Conservation (phyloP, 2,113 vertebrate species). For the Oncorhynchus nerka region DNA sequence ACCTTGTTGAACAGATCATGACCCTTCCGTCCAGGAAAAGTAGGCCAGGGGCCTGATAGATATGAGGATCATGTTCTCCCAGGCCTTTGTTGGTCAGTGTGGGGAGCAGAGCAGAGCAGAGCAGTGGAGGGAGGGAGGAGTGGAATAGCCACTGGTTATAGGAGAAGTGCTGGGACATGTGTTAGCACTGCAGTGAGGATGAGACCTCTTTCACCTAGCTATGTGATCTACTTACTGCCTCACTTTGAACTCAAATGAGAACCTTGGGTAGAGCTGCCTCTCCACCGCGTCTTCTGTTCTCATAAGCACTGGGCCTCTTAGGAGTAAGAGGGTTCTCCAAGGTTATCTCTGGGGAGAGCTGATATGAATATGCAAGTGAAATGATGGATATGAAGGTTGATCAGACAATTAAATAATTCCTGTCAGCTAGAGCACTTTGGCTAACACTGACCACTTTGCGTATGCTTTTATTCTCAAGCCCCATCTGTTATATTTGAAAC, state of each 20-base stretch:
- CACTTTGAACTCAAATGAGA: constrained; percentile 13
- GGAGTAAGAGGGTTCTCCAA: not conserved
- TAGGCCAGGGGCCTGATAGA: constrained; percentile 32
- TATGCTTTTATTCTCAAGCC: not conserved
- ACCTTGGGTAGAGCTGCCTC: not conserved
- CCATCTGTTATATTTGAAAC: not conserved
- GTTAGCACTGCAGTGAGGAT: not conserved
- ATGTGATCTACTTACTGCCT: not conserved
- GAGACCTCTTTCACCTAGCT: not conserved
- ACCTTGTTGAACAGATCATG: too few species aligned
- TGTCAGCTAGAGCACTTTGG: not conserved
- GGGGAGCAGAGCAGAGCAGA: not conserved
- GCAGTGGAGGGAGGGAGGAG: not conserved
- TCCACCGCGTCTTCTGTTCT: too few species aligned
- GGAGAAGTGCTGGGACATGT: not conserved
- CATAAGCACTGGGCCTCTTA: too few species aligned
- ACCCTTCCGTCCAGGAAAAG: constrained; percentile 1
- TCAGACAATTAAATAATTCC: not conserved
- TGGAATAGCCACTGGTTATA: constrained; percentile 2
- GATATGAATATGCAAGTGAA: constrained; percentile 8
- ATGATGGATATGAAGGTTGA: not conserved
- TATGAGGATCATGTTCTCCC: constrained; percentile 16
- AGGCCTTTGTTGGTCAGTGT: constrained; percentile 20
- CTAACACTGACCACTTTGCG: too few species aligned
- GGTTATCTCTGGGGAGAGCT: constrained; percentile 20